Evolutionary conservation across 2,888 invertebrate genomes (phyloP).

Genomic region (Strigamia crassipes): DNA sequence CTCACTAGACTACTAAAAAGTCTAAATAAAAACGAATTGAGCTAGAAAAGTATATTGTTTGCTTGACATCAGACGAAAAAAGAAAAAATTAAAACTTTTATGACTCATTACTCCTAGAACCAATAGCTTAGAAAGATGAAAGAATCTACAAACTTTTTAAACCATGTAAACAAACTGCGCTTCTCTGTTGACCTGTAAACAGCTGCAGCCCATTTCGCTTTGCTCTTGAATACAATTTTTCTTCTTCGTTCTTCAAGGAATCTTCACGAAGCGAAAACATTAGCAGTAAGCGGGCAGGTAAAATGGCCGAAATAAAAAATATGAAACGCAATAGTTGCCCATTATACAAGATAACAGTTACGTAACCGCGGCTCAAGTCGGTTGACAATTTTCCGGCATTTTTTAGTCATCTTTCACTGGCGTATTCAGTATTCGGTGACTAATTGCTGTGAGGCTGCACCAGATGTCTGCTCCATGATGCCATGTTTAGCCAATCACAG

Average conservation of each 20-base stretch:
- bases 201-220: slow-evolving; percentile 38
- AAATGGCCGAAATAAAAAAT: neutral
- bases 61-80: neutral
- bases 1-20: neutral
- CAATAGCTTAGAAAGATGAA: slow-evolving; percentile 22
- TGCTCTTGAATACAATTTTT: slow-evolving; percentile 6
- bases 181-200: slow-evolving; percentile 37
- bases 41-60: neutral
- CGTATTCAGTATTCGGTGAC: too few species aligned
- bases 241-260: neutral
- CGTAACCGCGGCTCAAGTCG: too few species aligned
- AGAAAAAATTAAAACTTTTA: slow-evolving; percentile 24
- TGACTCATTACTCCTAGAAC: slow-evolving; percentile 25
- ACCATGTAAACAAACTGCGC: slow-evolving; percentile 36
- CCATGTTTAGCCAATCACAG: too few species aligned
- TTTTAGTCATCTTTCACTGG: too few species aligned
- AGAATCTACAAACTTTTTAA: slow-evolving; percentile 18
- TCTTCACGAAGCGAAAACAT: slow-evolving; percentile 17
- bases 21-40: neutral
- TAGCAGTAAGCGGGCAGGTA: neutral
- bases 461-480: too few species aligned
- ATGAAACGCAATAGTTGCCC: neutral
- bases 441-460: too few species aligned
- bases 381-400: too few species aligned
- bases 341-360: neutral